Evolutionary conservation across 2,888 invertebrate species (phyloP).

Genomic region (Caenorhabditis sp.): DNA sequence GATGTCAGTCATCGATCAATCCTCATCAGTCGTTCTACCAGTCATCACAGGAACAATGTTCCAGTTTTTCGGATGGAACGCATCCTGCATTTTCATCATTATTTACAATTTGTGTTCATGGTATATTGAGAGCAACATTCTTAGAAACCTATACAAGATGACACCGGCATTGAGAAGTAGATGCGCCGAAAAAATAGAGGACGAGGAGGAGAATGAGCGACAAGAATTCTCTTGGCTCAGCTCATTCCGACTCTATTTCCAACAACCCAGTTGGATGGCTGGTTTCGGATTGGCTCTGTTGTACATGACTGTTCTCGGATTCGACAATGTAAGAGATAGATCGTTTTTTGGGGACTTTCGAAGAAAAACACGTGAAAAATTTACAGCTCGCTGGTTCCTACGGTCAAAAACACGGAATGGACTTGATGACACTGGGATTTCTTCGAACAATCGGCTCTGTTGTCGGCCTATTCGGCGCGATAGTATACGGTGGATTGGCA

Average conservation of each 20-base stretch:
- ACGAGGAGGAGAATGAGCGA: not conserved
- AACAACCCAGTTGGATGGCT: constrained; percentile 52
- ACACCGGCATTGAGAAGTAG: constrained; percentile 30
- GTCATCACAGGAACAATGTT: constrained; percentile 49
- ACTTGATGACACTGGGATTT: constrained; percentile 46
- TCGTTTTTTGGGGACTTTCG: not conserved
- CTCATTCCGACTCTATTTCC: constrained; percentile 35
- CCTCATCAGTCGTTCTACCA: constrained; percentile 51
- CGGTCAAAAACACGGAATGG: constrained; percentile 55
- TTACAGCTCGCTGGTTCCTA: constrained; percentile 58
- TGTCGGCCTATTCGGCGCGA: constrained; percentile 54
- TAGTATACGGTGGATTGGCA: constrained; percentile 39
- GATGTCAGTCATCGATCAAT: constrained; percentile 56
- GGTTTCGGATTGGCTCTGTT: constrained; percentile 61
- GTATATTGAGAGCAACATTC: constrained; percentile 51
- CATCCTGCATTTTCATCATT: constrained; percentile 34
- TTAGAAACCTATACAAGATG: constrained; percentile 44
- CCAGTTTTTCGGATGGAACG: constrained; percentile 12
- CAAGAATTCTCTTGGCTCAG: not conserved
- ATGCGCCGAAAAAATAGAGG: constrained; percentile 1
- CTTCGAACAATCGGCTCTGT: constrained; percentile 52
- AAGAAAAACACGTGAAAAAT: too few relatives aligned
- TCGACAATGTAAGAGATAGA: constrained; percentile 58
- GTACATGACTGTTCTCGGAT: constrained; percentile 66
- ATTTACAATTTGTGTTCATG: constrained; percentile 60